Conservation (phyloP, 1,140 invertebrate species). For the Ctenoplectra terminalis region DNA sequence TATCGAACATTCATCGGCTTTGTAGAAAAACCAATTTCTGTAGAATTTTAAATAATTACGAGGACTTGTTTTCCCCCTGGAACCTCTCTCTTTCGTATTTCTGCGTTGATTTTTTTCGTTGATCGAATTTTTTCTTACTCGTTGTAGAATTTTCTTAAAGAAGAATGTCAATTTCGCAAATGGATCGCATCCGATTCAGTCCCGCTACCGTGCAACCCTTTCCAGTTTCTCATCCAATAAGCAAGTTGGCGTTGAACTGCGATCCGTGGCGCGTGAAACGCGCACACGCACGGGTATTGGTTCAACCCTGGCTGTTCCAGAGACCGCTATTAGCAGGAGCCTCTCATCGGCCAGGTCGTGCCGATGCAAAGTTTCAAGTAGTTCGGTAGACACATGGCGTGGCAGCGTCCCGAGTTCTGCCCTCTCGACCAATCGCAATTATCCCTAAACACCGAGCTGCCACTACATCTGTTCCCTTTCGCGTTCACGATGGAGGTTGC, state of each 20-base stretch:
- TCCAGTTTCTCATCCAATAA: background rate
- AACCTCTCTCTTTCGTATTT: background rate
- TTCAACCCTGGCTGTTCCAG: background rate
- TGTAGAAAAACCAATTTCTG: conserved; percentile 20
- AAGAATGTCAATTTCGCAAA: background rate
- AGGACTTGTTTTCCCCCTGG: background rate
- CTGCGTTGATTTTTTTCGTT: background rate
- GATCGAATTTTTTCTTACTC: no score
- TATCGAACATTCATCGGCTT: conserved; percentile 24
- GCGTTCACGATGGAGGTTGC: background rate
- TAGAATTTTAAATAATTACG: background rate
- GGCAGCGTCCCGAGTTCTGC: conserved; percentile 36
- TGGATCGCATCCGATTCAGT: background rate
- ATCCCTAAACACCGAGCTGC: conserved; percentile 57
- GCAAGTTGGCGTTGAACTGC: background rate
- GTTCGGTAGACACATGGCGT: conserved; percentile 58
- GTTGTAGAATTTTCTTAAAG: no score
- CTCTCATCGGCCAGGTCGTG: conserved; percentile 36
- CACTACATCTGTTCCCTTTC: conserved; percentile 61
- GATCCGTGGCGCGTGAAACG: conserved; percentile 39
- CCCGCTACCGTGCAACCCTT: background rate
- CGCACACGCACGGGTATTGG: background rate
- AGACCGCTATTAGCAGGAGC: conserved; percentile 46
- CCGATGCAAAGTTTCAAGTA: conserved; percentile 61
- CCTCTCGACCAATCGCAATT: conserved; percentile 65